Evolutionary conservation across 2,113 vertebrate genomes (phyloP).

Genomic region (Rhipidura dahli): DNA sequence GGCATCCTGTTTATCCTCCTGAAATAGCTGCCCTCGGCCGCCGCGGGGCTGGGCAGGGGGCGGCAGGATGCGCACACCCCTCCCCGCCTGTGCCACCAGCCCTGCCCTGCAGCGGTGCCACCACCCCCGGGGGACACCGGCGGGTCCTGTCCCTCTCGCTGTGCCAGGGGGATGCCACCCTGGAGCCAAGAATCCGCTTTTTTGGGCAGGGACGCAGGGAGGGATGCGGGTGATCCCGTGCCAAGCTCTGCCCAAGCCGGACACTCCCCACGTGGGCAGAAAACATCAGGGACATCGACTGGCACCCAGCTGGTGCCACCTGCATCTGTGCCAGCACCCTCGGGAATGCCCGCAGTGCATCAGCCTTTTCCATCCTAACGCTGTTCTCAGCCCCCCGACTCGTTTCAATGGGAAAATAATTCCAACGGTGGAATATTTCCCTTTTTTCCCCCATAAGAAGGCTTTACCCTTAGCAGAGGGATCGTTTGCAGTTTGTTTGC

Average conservation of each 20-base stretch:
- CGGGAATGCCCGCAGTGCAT: fast-evolving
- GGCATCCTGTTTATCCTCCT: constrained; percentile 55
- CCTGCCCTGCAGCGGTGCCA: not conserved
- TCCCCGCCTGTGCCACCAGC: not conserved
- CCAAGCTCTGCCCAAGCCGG: not conserved
- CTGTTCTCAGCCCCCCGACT: not conserved
- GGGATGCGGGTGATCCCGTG: fast-evolving
- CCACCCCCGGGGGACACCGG: fast-evolving
- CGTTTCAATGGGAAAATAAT: not conserved
- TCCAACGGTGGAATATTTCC: not conserved
- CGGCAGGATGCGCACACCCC: not conserved
- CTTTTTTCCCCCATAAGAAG: fast-evolving
- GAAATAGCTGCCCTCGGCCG: not conserved
- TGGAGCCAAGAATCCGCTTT: not conserved
- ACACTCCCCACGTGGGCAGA: fast-evolving
- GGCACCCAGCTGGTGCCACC: not conserved
- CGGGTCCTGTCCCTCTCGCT: fast-evolving
- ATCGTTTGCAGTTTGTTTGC: not conserved
- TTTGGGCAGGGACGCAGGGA: not conserved
- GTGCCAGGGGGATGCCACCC: not conserved
- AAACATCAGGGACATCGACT: not conserved
- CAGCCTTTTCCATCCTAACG: not conserved
- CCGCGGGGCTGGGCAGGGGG: not conserved
- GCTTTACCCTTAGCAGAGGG: not conserved
- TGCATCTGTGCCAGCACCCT: not conserved